Evolutionary conservation across 2,113 vertebrate species (phyloP).

Genomic region (Heteronetta atricapilla): DNA sequence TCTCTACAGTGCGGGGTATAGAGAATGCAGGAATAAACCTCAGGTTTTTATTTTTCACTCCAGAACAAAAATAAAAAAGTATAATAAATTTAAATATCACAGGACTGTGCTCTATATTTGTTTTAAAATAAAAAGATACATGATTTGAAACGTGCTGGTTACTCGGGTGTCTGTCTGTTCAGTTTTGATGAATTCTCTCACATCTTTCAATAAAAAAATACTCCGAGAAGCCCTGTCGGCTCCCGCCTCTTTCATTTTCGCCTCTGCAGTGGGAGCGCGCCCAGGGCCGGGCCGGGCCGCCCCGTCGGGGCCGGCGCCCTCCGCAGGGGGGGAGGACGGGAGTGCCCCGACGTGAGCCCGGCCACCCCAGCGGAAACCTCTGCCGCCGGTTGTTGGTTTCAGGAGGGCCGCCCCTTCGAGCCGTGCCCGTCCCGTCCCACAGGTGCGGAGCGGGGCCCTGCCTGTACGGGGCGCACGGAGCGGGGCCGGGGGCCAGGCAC

Average conservation of each 20-base stretch:
- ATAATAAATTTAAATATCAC: slow-evolving; percentile 74
- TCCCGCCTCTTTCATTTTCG: background rate
- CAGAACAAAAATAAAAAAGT: slow-evolving; percentile 72
- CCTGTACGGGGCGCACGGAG: background rate
- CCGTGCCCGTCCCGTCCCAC: background rate
- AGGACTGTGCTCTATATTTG: slow-evolving; percentile 74
- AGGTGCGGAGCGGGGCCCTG: background rate
- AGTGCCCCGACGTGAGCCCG: too few species aligned
- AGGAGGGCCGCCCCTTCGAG: background rate
- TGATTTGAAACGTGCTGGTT: slow-evolving; percentile 89
- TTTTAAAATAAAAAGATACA: slow-evolving; percentile 76
- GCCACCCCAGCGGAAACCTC: background rate
- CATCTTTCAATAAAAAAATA: slow-evolving; percentile 89
- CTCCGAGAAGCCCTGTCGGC: slow-evolving; percentile 51
- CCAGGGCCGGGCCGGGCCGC: background rate
- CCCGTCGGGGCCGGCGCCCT: background rate
- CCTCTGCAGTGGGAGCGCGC: background rate
- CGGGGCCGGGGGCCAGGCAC: background rate
- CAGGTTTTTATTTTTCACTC: slow-evolving; percentile 93
- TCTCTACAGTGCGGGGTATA: slow-evolving; percentile 72
- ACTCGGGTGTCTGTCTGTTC: slow-evolving; percentile 82
- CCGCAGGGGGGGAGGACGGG: background rate
- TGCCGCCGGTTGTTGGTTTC: too few species aligned
- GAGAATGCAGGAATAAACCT: slow-evolving; percentile 83
- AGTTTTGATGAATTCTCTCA: slow-evolving; percentile 85